Percentiles rank a stretch among this genome's conserved stretches.
These are phyloP conservation scores for Eucriotettix oculatus DNA, from an alignment of 2,888 invertebrate genomes.

Conservation along the genomic window DNA sequence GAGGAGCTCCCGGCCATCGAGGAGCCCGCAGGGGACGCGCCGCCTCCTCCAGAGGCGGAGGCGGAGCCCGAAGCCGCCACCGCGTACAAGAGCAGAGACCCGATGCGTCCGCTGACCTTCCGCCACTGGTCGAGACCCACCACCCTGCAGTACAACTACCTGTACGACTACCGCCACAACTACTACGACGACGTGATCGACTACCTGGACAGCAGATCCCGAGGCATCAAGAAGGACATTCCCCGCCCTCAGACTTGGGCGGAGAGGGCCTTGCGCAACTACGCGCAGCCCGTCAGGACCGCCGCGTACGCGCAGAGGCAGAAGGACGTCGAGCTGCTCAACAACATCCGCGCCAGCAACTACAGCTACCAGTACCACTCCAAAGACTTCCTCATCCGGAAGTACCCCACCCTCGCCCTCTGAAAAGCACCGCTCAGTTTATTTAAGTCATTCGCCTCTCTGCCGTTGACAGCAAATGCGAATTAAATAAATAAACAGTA, in stretches of 20 bases:
- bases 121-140: conserved; percentile 76
- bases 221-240: conserved; percentile 45
- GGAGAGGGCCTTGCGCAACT: conserved; percentile 61
- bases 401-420: conserved; percentile 29
- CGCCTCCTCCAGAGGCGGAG: conserved; percentile 17
- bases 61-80: conserved; percentile 20
- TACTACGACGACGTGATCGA: conserved; percentile 76
- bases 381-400: conserved; percentile 56
- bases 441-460: too few relatives aligned
- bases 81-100: conserved; percentile 35
- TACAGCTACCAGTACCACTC: conserved; percentile 57
- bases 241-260: conserved; percentile 76
- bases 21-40: conserved; percentile 2
- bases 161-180: conserved; percentile 69
- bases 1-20: too few relatives aligned
- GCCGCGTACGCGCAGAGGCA: conserved; percentile 1
- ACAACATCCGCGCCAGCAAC: conserved; percentile 45
- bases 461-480: too few relatives aligned
- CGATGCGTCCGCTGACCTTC: conserved; percentile 50
- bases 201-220: conserved; percentile 59
- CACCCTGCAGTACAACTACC: conserved; percentile 64
- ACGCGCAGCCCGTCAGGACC: conserved; percentile 22
- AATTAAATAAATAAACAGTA: too few relatives aligned
- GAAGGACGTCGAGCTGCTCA: conserved; percentile 35
- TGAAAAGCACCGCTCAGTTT: not conserved